Conservation (phyloP, 2,113 vertebrate species). For the Salvator merianae region DNA sequence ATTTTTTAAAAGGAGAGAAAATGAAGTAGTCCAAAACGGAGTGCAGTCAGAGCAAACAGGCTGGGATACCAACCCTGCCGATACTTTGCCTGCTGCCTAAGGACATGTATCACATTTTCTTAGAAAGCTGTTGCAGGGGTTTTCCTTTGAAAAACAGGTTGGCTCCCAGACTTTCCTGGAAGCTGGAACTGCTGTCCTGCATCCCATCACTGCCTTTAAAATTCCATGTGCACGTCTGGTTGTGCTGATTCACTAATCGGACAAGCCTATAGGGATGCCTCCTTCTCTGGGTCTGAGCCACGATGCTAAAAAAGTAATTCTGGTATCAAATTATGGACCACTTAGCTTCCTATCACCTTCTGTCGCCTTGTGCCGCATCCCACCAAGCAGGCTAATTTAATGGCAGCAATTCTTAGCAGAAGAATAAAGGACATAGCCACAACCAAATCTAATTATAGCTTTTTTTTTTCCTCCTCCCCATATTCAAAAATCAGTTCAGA, state of each 20-base stretch:
- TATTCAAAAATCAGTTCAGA: slow-evolving; percentile 13
- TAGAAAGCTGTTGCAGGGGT: not conserved
- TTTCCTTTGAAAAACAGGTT: not conserved
- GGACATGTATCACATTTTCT: not conserved
- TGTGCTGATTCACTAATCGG: not conserved
- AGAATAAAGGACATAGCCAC: rapidly evolving
- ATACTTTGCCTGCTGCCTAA: not conserved
- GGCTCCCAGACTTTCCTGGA: not conserved
- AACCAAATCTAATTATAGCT: slow-evolving; percentile 1
- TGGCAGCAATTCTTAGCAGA: not conserved
- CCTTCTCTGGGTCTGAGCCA: not conserved
- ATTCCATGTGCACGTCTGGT: not conserved
- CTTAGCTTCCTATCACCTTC: not conserved
- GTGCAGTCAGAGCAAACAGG: not conserved
- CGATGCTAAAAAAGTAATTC: not conserved
- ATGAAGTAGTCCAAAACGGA: not conserved
- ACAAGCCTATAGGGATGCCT: not conserved
- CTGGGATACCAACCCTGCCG: no score
- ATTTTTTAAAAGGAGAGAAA: slow-evolving; percentile 25
- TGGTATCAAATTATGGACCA: not conserved
- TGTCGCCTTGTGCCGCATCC: not conserved
- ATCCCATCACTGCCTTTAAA: not conserved
- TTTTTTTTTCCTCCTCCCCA: no score
- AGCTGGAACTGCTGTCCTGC: not conserved
- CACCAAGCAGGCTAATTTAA: not conserved